Base-by-base conservation (phyloP, 2,888 invertebrate species). In the Reticulitermes lucifugus region DNA sequence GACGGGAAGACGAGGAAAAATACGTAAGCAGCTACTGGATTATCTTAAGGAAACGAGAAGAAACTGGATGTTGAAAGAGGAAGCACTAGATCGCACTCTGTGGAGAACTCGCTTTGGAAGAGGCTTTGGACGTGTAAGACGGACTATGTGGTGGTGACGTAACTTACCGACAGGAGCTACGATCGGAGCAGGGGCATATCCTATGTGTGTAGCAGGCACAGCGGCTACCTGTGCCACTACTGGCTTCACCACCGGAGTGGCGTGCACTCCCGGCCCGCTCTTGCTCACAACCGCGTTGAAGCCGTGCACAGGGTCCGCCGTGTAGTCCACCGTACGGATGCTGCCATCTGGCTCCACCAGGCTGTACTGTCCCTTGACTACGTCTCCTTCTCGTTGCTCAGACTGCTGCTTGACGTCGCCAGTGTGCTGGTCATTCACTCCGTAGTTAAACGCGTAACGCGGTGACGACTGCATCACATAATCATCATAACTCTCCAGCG, bases 371-470 rank as follows among this genome's bases (percentile, higher is more conserved):
- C 96, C 96, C 92, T 94, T 94, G 43, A 96, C 95, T 21, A 94
- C 94, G 89, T 95, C 94, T 12, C 96, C 96, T 89, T 95, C 94
- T 88, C 94, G 92, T 88, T 94, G 93, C 89, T 95, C 95, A 79
- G 93, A 92, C 88, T 95, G 95, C 51, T 94, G 94, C 89, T 95
- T 95, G 84, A 95, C 93, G 89, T 95, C 95, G 22, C 95, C 95
- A 21, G 95, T 95, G 88, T 95, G 94, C 10, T 93, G 93, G 88
- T 95, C 95, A 89, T 94, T 94, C 46, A 94, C 95, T 86, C 95
- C 95, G 88, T 95, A 95, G 89, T 94, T 94, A 89, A 94, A 95
- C 9, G 94, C 93, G 89, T 95, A 95, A 43, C 81, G 81, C 4
- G 81, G 81, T n/a, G 65, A 5, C 65, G 65, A 65, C 65, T 65